Evolutionary conservation across 1,140 invertebrate species (phyloP), one percentile per base, ranked within the genome.

Genomic region (Caenorhabditis briggsae): DNA sequence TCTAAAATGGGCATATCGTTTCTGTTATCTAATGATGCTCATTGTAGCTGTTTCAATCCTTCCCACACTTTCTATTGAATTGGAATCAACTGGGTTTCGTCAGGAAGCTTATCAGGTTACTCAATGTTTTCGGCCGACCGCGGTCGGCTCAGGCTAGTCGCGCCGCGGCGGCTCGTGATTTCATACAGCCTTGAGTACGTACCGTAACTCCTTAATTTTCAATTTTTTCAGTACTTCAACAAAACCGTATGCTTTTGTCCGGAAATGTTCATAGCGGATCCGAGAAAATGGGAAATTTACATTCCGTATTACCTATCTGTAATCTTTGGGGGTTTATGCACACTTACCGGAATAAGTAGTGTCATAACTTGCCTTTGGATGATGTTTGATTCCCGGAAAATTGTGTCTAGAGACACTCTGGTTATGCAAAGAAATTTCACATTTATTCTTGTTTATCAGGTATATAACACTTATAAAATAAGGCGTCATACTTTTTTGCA

Each of bases 321-420:
- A 43, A 18, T 7, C 8, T 48, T 50, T 23, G 70, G 70, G 2
- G 70, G 2, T 8, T 18, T 78, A 23, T 78, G 70, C n/a, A 50
- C n/a, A 5, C 3, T 78, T 11, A 78, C 70, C 6, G 70, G 70
- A 25, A n/a, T 78, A 11, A 50, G 70, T n/a, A 78, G 46, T 78
- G 70, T 78, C 7, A 12, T 78, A 18, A 78, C 70, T 43, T 78
- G 70, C 11, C 33, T 78, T 5, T 9, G 2, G 11, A 78, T 78
- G 11, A n/a, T 78, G 11, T 78, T 53, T 41, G 70, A 78, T n/a
- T 78, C 70, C 50, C 70, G 70, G 46, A 78, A 78, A 23, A 78
- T 78, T 9, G 70, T 78, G n/a, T 78, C 70, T 0, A 78, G 70
- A 12, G 70, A 78, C 18, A 78, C 70, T 1, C 23, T 78, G 70